Base-by-base conservation (phyloP, 2,113 vertebrate species). In the Pituophis catenifer region DNA sequence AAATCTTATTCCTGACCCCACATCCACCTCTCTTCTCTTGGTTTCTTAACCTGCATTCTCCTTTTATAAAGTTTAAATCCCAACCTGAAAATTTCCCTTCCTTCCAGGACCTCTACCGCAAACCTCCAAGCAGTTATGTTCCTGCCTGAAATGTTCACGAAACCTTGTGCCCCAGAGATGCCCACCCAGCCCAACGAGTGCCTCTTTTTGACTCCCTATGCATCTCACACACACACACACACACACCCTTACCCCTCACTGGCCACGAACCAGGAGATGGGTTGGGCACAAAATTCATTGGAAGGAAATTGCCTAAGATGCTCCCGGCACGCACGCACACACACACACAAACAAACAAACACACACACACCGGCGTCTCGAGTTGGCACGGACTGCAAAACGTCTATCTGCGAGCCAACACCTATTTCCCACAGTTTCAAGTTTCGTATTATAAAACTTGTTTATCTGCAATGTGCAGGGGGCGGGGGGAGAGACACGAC, bases 361-460 rank as follows among this genome's bases (percentile, higher is more conserved):
- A 57, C 55, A 48, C 44, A 44, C 26, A 54, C 1, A 5, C 3
- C 10, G 3, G 9, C 26, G 26, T 21, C 92, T 26, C 0, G 3
- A 44, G 89, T 85, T 59, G 26, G 65, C 88, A 29, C 75, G 0
- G 19, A 29, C 8, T 38, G 55, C 38, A 57, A 86, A 57, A 5
- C 21, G 3, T 53, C 55, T 53, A 8, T 65, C n/a, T 86, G 21
- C 21, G 13, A 44, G 48, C n/a, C 86, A 54, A 29, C 59, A 48
- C 86, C 50, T 24, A 9, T 2, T 9, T 89, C 70, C 33, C 5
- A 44, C 57, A 15, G 33, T 86, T 89, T 59, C 17, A 86, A 90
- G 88, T 90, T 86, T 86, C 26, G 1, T 53, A 19, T 86, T 87
- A 87, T 90, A 86, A 90, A 86, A 90, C 75, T 86, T 93, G 92